phyloP scores from a whole-genome alignment of 1,140 invertebrate genomes.

The Thereuonema tuberculata region DNA sequence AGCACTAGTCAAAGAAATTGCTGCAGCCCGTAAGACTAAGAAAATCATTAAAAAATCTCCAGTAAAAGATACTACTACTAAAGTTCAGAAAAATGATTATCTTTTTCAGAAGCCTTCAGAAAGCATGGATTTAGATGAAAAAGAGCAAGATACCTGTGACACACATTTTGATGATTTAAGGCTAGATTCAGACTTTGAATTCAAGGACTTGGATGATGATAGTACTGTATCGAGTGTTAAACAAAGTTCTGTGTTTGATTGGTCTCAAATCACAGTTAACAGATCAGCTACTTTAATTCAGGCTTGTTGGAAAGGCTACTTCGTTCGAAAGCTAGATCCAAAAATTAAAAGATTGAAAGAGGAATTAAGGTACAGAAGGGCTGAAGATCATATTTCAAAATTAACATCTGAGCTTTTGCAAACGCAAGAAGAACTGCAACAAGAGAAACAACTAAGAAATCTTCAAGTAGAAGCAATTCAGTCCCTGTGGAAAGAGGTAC shows the following conservation, averaged over 20 bases:
- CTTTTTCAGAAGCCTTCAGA: neutral
- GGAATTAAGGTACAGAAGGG: slow-evolving; percentile 59
- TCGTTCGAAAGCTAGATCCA: slow-evolving; percentile 57
- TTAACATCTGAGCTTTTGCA: slow-evolving; percentile 62
- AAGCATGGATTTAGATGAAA: slow-evolving; percentile 14
- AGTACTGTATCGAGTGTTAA: slow-evolving; percentile 12
- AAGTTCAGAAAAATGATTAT: neutral
- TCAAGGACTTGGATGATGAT: slow-evolving; percentile 6
- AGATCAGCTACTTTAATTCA: slow-evolving; percentile 66
- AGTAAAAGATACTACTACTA: neutral
- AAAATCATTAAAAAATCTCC: neutral
- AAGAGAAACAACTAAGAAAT: slow-evolving; percentile 68
- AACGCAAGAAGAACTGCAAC: slow-evolving; percentile 63
- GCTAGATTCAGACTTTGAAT: slow-evolving; percentile 4
- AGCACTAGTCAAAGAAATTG: slow-evolving; percentile 35
- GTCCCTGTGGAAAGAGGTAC: slow-evolving; percentile 74
- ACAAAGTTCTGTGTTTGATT: slow-evolving; percentile 16
- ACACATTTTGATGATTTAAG: slow-evolving; percentile 13
- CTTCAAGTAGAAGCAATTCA: slow-evolving; percentile 81
- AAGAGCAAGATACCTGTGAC: slow-evolving; percentile 1
- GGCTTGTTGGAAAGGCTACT: slow-evolving; percentile 74
- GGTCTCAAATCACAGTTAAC: slow-evolving; percentile 14
- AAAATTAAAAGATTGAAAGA: slow-evolving; percentile 56
- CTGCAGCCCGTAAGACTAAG: neutral
- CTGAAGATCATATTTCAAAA: slow-evolving; percentile 71